Base-by-base conservation (phyloP, 2,113 vertebrate genomes). In the Mastomys natalensis region DNA sequence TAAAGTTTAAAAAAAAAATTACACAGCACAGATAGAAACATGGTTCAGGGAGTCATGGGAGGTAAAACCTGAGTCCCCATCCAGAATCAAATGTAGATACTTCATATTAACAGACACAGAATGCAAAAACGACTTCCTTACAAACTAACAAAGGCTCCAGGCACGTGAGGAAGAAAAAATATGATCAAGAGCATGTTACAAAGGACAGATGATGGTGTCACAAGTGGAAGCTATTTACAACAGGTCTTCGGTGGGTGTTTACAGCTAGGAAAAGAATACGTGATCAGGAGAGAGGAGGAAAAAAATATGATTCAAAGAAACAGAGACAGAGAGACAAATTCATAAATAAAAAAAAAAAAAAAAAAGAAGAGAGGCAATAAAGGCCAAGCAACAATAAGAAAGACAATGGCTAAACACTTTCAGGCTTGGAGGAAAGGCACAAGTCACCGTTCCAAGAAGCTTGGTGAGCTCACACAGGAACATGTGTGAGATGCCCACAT, bases 211-310 rank as follows among this genome's bases (percentile, higher is more conserved):
- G 0, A 88, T 26, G 62, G 45, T 6, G 62, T 80, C 7, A 58
- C 64, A 76, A 90, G 84, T 26, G 55, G 17, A 53, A 93, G 60
- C 82, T 53, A 84, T 88, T 84, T 34, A 94, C 78, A 85, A 55
- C 13, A 76, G 74, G 45, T 76, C 16, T 29, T 87, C 22, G 53
- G 53, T 74, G 73, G 82, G 58, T 62, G 31, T 91, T 37, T 95
- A 76, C 1, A 80, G 70, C 43, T 68, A 24, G 89, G 66, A 3
- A 17, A 51, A 91, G 60, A 89, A 68, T 58, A 64, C 15, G 17
- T 89, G 24, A 91, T 77, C 0, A 95, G 58, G 51, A 73, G 43
- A 74, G 9, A 64, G 48, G 82, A 89, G 40, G 31, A 90, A 9
- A 70, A 24, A 62, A 87, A 86, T 40, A 62, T 26, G 15, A 84